Evolutionary conservation across 2,888 invertebrate genomes (phyloP), one percentile per base, ranked within the genome.

Genomic region (Trachelus tabidus): DNA sequence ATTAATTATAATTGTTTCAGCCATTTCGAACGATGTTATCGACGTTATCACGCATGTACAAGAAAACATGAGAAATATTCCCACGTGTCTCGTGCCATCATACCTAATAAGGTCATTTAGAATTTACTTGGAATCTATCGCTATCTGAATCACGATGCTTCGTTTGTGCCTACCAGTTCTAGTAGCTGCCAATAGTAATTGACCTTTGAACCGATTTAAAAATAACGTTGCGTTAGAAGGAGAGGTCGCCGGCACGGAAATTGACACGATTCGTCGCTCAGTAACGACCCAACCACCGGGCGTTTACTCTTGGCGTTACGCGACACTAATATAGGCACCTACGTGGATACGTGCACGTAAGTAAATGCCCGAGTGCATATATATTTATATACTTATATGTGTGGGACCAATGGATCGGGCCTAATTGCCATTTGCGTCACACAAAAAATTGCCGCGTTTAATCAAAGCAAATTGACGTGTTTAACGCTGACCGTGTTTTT

Each of bases 121-220:
- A 56, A 56, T 23, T 56, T 23, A 56, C 56, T 56, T 56, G 23
- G 9, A 56, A 56, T 56, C 56, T 56, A 23, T 56, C 56, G 23
- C 56, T 56, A 56, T 56, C 6, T 23, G 23, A 23, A 56, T 56
- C 56, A 23, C 23, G 15, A 56, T 56, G 23, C 56, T 56, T 56
- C 56, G 15, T 23, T 15, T 6, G 23, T 56, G 56, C 23, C 23
- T 56, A 6, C 56, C 23, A 6, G 56, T 56, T 23, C 23, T 9
- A 56, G 15, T 56, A 77, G 75, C 75, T 77, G 37, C 35, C 35
- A 75, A 40, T 71, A 56, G 56, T 77, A 71, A 77, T 77, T 77
- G 77, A 77, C 77, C 75, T 75, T 33, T 71, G 75, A 75, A 75
- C 40, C 56, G 69, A 33, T 77, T 75, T 75, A 77, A 77, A 77